A percentile compares a stretch with the other conserved stretches of the same genome.
Evolutionary conservation across 2,113 vertebrate genomes (phyloP).

Genomic region (Podiceps cristatus): DNA sequence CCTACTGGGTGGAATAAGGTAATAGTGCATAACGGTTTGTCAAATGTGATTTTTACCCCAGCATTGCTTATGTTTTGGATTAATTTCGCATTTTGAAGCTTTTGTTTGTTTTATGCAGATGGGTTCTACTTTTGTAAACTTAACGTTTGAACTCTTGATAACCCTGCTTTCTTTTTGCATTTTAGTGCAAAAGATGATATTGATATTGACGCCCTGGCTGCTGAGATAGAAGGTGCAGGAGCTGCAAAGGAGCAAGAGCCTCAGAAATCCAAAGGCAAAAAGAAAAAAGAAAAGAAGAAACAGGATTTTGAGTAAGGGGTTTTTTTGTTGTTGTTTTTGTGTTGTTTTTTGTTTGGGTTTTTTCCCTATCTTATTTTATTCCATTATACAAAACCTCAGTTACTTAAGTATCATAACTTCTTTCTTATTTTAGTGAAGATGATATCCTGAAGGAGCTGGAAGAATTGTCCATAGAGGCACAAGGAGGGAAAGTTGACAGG

Average conservation of each 20-base stretch:
- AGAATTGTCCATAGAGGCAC: constrained; percentile 88
- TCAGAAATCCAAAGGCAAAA: constrained; percentile 90
- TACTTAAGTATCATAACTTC: constrained; percentile 5
- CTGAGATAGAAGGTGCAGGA: constrained; percentile 96
- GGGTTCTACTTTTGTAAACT: neutral
- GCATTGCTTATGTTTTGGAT: neutral
- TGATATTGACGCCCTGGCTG: constrained; percentile 95
- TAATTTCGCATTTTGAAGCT: neutral
- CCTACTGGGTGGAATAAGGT: neutral
- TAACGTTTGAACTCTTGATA: neutral
- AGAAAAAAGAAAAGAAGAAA: constrained; percentile 90
- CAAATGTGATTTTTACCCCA: neutral
- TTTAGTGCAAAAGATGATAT: constrained; percentile 90
- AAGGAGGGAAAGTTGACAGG: constrained; percentile 83
- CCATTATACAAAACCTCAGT: neutral
- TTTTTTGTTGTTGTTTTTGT: neutral
- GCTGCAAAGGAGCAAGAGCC: constrained; percentile 89
- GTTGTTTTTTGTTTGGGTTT: neutral
- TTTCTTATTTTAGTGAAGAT: constrained; percentile 87
- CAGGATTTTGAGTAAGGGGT: constrained; percentile 90
- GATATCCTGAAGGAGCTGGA: constrained; percentile 97
- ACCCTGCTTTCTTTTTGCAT: constrained; percentile 17
- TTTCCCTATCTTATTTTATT: neutral
- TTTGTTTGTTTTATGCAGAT: neutral
- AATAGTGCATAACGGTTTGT: neutral